Percentiles rank a stretch among this genome's conserved stretches.
Evolutionary conservation across 1,140 invertebrate species (phyloP).

Genomic region (Drosophila kepulauana): DNA sequence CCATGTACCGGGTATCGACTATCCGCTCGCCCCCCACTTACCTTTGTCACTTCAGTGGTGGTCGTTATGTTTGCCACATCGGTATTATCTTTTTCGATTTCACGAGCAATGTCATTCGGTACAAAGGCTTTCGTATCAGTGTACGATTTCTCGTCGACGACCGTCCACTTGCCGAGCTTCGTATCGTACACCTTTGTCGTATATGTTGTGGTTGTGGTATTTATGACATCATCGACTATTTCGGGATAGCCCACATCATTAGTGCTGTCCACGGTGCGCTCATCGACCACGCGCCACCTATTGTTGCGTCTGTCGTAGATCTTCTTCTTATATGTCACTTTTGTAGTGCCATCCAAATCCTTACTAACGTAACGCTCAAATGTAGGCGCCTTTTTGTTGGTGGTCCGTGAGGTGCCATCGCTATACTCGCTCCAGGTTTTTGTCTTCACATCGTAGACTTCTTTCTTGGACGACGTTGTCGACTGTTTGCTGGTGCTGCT

Average conservation of each 20-base stretch:
- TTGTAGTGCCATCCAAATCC: slow-evolving; percentile 75
- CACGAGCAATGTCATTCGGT: slow-evolving; percentile 84
- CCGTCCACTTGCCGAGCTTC: slow-evolving; percentile 81
- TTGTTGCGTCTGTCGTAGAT: slow-evolving; percentile 81
- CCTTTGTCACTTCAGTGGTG: slow-evolving; percentile 85
- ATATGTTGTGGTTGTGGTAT: slow-evolving; percentile 84
- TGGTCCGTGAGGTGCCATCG: slow-evolving; percentile 52
- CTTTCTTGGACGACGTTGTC: slow-evolving; percentile 64
- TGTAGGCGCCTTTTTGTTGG: slow-evolving; percentile 70
- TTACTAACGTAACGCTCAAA: slow-evolving; percentile 82
- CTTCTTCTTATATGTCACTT: slow-evolving; percentile 84
- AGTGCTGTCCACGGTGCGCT: slow-evolving; percentile 76
- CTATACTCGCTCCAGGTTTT: slow-evolving; percentile 83
- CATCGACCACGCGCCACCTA: slow-evolving; percentile 82
- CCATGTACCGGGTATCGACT: background rate
- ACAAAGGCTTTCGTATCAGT: slow-evolving; percentile 82
- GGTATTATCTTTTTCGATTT: slow-evolving; percentile 85
- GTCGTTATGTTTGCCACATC: slow-evolving; percentile 85
- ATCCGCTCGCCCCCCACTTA: slow-evolving; percentile 47
- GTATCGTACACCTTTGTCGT: slow-evolving; percentile 84
- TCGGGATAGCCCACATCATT: slow-evolving; percentile 79
- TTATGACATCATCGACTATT: slow-evolving; percentile 85
- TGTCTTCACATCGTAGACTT: slow-evolving; percentile 82
- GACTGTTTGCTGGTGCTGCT: slow-evolving; percentile 62
- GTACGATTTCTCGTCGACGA: slow-evolving; percentile 84